These are phyloP conservation scores for Patella depressa DNA, from an alignment of 2,888 invertebrate species.

Conservation along the genomic window DNA sequence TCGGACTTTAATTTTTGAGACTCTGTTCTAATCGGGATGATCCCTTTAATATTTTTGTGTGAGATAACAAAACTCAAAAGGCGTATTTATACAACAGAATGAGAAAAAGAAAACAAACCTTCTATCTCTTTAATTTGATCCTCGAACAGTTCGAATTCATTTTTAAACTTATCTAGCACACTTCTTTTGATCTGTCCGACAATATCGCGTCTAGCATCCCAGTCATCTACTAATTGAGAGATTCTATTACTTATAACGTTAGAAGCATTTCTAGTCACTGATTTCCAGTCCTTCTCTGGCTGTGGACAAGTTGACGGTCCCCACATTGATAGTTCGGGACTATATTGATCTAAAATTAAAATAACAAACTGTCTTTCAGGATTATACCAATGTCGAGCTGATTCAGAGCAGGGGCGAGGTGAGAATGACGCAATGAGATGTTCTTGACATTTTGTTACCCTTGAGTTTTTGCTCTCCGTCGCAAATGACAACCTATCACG, in stretches of 20 bases:
- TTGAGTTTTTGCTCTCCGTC: no score
- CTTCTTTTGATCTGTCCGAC: slow-evolving; percentile 46
- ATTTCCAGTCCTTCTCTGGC: slow-evolving; percentile 43
- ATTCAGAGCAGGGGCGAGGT: no score
- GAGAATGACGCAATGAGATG: no score
- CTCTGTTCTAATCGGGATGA: no score
- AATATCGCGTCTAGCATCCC: slow-evolving; percentile 54
- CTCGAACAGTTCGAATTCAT: slow-evolving; percentile 61
- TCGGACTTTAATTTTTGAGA: no score
- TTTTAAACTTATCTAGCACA: slow-evolving; percentile 55
- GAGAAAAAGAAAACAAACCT: slow-evolving; percentile 37
- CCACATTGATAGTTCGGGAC: slow-evolving; percentile 29
- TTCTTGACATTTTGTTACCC: no score
- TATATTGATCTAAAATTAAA: background rate
- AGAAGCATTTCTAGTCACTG: slow-evolving; percentile 39
- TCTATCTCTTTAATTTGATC: slow-evolving; percentile 60
- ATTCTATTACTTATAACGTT: slow-evolving; percentile 49
- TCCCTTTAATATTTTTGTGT: background rate
- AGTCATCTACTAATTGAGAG: slow-evolving; percentile 52
- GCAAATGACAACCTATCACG: no score
- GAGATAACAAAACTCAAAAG: background rate
- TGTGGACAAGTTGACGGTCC: slow-evolving; percentile 38
- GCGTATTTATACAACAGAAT: no score
- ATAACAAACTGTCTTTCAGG: background rate
- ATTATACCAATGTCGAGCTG: no score